phyloP scores from a whole-genome alignment of 2,113 vertebrate genomes.

The Myrmecobius fasciatus region DNA sequence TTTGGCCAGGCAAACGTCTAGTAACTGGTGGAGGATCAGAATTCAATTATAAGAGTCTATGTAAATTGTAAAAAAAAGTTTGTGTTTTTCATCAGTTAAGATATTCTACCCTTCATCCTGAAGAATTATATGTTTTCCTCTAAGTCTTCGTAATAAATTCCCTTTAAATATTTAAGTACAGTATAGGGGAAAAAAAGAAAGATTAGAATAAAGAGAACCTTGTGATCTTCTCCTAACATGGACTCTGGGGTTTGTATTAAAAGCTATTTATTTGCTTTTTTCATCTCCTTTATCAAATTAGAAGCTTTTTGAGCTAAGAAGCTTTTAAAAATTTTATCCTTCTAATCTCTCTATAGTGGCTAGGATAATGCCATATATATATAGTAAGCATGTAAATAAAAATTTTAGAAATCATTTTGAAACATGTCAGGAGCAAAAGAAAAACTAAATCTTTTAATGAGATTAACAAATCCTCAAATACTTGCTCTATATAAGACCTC shows the following conservation, averaged over 20 bases:
- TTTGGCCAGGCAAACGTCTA: neutral
- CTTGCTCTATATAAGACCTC: neutral
- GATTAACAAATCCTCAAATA: neutral
- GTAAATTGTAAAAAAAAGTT: neutral
- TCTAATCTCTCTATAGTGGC: neutral
- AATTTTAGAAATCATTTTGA: neutral
- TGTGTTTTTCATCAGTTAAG: neutral
- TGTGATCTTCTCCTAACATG: neutral
- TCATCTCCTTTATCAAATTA: neutral
- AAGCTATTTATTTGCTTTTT: neutral
- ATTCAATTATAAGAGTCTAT: neutral
- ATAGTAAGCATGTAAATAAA: neutral
- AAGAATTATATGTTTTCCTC: neutral
- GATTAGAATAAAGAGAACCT: neutral
- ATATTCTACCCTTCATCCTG: neutral
- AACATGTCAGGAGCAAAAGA: neutral
- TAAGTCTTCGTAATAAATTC: neutral
- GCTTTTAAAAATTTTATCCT: neutral
- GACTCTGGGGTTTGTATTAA: neutral
- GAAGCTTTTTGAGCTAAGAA: neutral
- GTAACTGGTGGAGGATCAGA: neutral
- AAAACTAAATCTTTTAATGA: neutral
- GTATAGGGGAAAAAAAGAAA: neutral
- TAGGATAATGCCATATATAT: neutral
- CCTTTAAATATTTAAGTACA: neutral